Evolutionary conservation across 2,113 vertebrate species (phyloP).

Genomic region (Lampris incognitus): DNA sequence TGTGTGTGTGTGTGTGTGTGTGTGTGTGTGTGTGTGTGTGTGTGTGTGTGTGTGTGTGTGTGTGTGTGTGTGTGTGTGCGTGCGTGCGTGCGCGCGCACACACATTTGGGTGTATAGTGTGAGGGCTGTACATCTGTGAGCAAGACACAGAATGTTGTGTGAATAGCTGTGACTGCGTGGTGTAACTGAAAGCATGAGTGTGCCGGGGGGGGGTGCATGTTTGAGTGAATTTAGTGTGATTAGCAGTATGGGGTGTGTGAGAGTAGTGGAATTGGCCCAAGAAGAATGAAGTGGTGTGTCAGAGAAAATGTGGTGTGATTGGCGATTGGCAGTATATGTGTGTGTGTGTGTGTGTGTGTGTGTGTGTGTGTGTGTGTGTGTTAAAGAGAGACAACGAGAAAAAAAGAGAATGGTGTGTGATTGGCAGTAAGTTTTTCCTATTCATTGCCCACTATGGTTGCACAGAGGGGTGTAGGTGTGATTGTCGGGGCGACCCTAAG

Average conservation of each 20-base stretch:
- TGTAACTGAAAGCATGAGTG: neutral
- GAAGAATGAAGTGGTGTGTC: slow-evolving; percentile 17
- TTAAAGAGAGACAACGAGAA: too few relatives aligned
- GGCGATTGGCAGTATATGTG: slow-evolving; percentile 64
- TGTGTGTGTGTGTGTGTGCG: slow-evolving; percentile 1
- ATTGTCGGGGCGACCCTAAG: slow-evolving; percentile 72
- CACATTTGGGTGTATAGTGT: too few relatives aligned
- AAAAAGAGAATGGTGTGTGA: slow-evolving; percentile 4
- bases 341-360: slow-evolving; percentile 52
- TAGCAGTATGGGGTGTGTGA: slow-evolving; percentile 12
- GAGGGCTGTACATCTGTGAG: too few relatives aligned
- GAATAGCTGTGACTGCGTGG: neutral
- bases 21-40: slow-evolving; percentile 33
- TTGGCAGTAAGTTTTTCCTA: slow-evolving; percentile 35
- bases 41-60: slow-evolving; percentile 3
- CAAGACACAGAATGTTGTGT: too few relatives aligned
- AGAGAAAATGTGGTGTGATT: slow-evolving; percentile 48
- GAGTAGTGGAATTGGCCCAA: neutral
- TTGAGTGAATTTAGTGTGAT: neutral
- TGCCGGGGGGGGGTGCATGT: neutral
- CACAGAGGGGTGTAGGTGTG: slow-evolving; percentile 61
- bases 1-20: neutral
- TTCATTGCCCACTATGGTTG: slow-evolving; percentile 54
- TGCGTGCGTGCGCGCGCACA: neutral
- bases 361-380: slow-evolving; percentile 45